Evolutionary conservation across 2,888 invertebrate genomes (phyloP).

Genomic region (Rhingia rostrata): DNA sequence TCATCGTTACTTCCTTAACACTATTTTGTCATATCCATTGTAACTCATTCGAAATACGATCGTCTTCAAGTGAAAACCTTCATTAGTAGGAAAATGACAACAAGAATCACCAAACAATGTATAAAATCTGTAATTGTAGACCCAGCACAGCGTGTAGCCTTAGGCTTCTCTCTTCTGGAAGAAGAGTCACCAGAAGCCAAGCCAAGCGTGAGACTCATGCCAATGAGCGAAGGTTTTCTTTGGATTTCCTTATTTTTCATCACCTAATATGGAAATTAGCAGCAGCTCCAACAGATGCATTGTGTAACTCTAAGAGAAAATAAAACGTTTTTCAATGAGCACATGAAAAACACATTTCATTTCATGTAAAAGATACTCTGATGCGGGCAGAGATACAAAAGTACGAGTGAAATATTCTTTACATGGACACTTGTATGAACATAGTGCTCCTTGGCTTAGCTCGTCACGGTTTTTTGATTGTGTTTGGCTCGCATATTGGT

Average conservation of each 20-base stretch:
- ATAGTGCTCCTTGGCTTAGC: slow-evolving; percentile 64
- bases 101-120: slow-evolving; percentile 24
- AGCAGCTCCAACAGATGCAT: slow-evolving; percentile 22
- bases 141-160: slow-evolving; percentile 38
- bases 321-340: slow-evolving; percentile 50
- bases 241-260: slow-evolving; percentile 57
- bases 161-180: slow-evolving; percentile 46
- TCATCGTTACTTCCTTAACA: slow-evolving; percentile 40
- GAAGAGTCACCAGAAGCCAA: slow-evolving; percentile 44
- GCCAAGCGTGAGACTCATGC: slow-evolving; percentile 56
- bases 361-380: slow-evolving; percentile 65
- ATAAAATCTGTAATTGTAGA: slow-evolving; percentile 47
- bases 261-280: slow-evolving; percentile 62
- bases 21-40: slow-evolving; percentile 26
- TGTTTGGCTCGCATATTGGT: slow-evolving; percentile 26
- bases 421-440: slow-evolving; percentile 55
- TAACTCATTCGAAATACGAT: slow-evolving; percentile 60
- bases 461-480: slow-evolving; percentile 66
- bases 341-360: slow-evolving; percentile 64
- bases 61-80: slow-evolving; percentile 53
- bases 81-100: slow-evolving; percentile 45
- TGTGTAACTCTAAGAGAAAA: slow-evolving; percentile 51
- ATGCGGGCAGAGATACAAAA: background rate
- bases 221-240: slow-evolving; percentile 52
- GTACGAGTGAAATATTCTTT: slow-evolving; percentile 12